Evolutionary conservation across 2,113 vertebrate species (phyloP).

Genomic region (Phalacrocorax brasilianus): DNA sequence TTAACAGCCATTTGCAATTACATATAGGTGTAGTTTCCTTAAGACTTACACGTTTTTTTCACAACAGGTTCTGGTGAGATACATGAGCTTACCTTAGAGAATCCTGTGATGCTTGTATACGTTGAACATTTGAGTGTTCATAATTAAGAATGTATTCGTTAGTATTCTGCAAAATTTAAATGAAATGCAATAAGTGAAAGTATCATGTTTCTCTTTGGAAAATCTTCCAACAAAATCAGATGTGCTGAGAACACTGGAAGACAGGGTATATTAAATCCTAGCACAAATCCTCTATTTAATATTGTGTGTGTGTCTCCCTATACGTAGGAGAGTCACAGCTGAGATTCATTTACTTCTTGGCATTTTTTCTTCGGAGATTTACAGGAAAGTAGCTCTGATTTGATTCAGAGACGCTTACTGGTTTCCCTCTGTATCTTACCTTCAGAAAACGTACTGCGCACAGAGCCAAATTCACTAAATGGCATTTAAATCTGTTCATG

Average conservation of each 20-base stretch:
- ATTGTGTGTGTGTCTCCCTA: background rate
- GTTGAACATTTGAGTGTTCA: background rate
- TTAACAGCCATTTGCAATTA: background rate
- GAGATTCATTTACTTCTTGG: background rate
- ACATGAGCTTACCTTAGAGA: background rate
- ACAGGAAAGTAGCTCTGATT: background rate
- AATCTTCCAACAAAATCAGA: background rate
- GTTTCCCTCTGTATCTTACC: background rate
- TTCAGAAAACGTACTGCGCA: background rate
- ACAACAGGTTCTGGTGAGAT: background rate
- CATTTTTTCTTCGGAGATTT: background rate
- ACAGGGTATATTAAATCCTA: background rate
- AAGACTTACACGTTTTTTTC: background rate
- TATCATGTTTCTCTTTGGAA: slow-evolving; percentile 8
- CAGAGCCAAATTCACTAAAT: background rate
- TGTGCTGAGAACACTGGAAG: background rate
- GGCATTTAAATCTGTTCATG: background rate
- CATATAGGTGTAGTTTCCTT: background rate
- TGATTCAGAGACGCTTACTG: background rate
- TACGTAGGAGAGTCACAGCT: background rate
- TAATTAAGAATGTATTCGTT: background rate
- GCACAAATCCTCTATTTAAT: background rate
- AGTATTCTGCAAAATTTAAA: background rate
- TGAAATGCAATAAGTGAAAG: background rate
- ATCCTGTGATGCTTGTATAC: background rate